Base-by-base conservation (phyloP, 2,888 invertebrate genomes). In the Bombyx huttoni region DNA sequence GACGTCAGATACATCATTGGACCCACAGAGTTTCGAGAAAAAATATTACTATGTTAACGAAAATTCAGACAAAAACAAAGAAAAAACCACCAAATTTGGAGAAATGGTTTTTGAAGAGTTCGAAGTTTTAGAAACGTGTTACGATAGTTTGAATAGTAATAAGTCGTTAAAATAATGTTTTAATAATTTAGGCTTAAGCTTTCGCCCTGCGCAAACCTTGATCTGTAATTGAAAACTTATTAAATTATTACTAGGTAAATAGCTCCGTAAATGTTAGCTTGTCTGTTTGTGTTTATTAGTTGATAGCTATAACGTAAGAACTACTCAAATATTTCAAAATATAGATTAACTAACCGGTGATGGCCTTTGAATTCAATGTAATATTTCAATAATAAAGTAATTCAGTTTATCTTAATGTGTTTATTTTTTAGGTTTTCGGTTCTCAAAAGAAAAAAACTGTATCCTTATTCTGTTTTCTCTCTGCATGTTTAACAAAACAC, bases 61-160 rank as follows among this genome's bases (percentile, higher is more conserved):
- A 53, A 90, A 85, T 55, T 59, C 75, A 57, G 89, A 90, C 54
- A 90, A 91, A 67, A 89, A 90, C 66, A 92, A 91, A 60, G 66
- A 70, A 7, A 73, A 79, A 46, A 86, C 90, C 10, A 91, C 90
- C 58, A 93, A 93, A 72, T 92, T 93, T 62, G 93, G 94, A 48
- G 95, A 95, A 64, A 96, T 96, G 91, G 95, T 95, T 62, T 96
- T 96, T 63, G 95, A 96, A 79, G 93, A 93, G 65, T 94, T 93
- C 62, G 93, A 94, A 82, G 91, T 94, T 51, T 89, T 93, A 70
- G 93, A 91, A 73, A 80, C 88, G 56, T 87, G 86, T 74, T 89
- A 85, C 64, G 91, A 91, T 74, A 91, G 91, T 78, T 82, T 91
- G 69, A 91, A 85, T 82, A 89, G 87, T 61, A 85, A 84, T 82